These are phyloP conservation scores for Frieseomelitta varia DNA, from an alignment of 1,140 invertebrate species.

Conservation along the genomic window DNA sequence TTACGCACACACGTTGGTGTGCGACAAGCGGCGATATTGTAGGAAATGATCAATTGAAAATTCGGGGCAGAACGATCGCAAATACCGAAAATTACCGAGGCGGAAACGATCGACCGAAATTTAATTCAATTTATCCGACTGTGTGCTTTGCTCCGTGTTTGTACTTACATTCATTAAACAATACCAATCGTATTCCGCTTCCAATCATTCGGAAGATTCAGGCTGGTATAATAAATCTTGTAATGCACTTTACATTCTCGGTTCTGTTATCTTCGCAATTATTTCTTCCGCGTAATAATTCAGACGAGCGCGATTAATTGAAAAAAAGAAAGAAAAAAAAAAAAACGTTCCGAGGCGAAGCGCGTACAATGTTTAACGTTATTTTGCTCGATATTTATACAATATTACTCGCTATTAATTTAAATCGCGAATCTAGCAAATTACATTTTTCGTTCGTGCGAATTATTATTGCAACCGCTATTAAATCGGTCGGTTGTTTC, in stretches of 20 bases:
- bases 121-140: neutral
- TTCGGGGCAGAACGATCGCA: neutral
- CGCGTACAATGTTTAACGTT: too few species aligned
- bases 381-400: too few species aligned
- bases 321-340: too few species aligned
- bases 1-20: accelerated
- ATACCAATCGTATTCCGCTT: neutral
- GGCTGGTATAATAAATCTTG: neutral
- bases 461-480: neutral
- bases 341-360: too few species aligned
- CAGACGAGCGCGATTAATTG: neutral
- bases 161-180: neutral
- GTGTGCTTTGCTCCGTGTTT: neutral
- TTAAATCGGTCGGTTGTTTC: neutral
- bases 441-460: neutral
- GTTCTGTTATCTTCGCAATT: neutral
- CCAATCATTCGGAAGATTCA: neutral
- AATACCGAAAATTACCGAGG: neutral
- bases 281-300: neutral
- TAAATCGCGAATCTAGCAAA: too few species aligned
- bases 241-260: neutral
- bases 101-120: neutral
- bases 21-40: neutral
- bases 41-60: neutral
- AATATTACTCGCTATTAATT: too few species aligned